Percentiles rank a stretch among this genome's conserved stretches.
Conservation (phyloP, 2,797 vertebrate species). For the Lateolabrax maculatus region DNA sequence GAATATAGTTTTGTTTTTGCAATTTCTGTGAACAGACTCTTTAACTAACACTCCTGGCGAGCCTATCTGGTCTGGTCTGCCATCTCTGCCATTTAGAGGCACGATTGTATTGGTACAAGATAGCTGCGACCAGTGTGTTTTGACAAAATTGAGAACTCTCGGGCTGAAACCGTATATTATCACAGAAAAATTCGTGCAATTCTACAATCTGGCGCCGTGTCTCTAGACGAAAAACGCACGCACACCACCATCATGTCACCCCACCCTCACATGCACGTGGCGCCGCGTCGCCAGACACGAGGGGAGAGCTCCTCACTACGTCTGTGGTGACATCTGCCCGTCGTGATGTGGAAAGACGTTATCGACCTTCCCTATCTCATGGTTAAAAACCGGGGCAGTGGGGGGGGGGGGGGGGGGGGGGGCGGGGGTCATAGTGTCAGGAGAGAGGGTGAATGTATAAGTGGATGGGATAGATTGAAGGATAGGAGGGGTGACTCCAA, state of each 20-base stretch:
- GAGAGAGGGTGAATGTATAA: slow-evolving; percentile 61
- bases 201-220: not conserved
- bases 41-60: no score
- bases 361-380: slow-evolving; percentile 68
- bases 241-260: not conserved
- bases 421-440: slow-evolving; percentile 70
- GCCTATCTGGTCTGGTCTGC: no score
- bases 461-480: slow-evolving; percentile 58
- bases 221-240: not conserved
- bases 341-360: slow-evolving; percentile 62
- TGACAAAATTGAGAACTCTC: not conserved
- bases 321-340: slow-evolving; percentile 48
- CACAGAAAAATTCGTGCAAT: not conserved
- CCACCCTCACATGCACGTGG: not conserved
- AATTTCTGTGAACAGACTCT: no score
- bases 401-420: slow-evolving; percentile 75
- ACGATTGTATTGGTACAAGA: no score
- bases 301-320: slow-evolving; percentile 55
- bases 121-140: not conserved
- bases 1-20: no score
- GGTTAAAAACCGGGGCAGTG: slow-evolving; percentile 49
- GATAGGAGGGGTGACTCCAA: slow-evolving; percentile 51
- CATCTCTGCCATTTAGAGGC: no score
- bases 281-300: slow-evolving; percentile 26
- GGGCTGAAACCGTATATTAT: not conserved